Evolutionary conservation across 2,888 invertebrate genomes (phyloP).

Genomic region (Apodemia zela): DNA sequence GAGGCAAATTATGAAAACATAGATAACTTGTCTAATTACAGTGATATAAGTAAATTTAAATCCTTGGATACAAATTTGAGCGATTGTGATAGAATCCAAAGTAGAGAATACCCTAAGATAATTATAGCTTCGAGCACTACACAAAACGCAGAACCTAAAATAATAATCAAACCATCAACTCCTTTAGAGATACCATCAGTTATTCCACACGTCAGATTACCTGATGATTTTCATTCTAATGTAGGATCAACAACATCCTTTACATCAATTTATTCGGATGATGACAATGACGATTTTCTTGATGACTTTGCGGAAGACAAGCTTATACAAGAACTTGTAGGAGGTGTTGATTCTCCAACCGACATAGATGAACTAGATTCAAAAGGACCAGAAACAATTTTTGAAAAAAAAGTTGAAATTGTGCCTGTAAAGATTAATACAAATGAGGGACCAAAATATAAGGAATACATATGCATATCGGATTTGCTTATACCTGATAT

Average conservation of each 20-base stretch:
- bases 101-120: slow-evolving; percentile 64
- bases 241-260: slow-evolving; percentile 57
- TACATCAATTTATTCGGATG: slow-evolving; percentile 53
- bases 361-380: slow-evolving; percentile 60
- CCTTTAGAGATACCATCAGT: slow-evolving; percentile 54
- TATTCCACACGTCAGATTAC: slow-evolving; percentile 73
- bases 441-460: slow-evolving; percentile 46
- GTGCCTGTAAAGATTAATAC: slow-evolving; percentile 66
- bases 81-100: slow-evolving; percentile 37
- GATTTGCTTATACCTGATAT: slow-evolving; percentile 61
- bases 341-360: slow-evolving; percentile 66
- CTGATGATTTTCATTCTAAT: slow-evolving; percentile 66
- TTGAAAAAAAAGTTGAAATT: slow-evolving; percentile 67
- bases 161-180: slow-evolving; percentile 81
- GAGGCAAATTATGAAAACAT: slow-evolving; percentile 63
- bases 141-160: slow-evolving; percentile 76
- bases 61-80: slow-evolving; percentile 45
- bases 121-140: slow-evolving; percentile 75
- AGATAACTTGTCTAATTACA: slow-evolving; percentile 45
- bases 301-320: slow-evolving; percentile 65
- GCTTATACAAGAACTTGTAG: slow-evolving; percentile 67
- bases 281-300: slow-evolving; percentile 48
- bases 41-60: slow-evolving; percentile 34
- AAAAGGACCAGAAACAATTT: slow-evolving; percentile 65
- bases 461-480: slow-evolving; percentile 63